Evolutionary conservation across 2,113 vertebrate genomes (phyloP).

Genomic region (Ailuropoda melanoleuca): DNA sequence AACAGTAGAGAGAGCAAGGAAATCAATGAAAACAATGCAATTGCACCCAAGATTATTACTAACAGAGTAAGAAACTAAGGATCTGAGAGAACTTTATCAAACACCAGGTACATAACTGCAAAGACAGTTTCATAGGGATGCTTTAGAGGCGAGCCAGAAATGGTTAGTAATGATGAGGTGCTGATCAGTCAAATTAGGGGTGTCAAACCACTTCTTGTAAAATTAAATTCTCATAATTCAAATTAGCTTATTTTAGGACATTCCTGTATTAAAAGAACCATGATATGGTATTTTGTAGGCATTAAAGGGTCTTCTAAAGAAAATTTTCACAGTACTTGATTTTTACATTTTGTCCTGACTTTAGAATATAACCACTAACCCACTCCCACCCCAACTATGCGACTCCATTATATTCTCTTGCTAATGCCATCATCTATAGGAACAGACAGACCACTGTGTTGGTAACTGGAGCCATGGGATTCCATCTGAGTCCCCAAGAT

Average conservation of each 20-base stretch:
- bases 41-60: not conserved
- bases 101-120: not conserved
- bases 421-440: not conserved
- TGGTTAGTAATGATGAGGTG: not conserved
- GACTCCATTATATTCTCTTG: not conserved
- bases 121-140: not conserved
- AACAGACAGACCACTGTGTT: not conserved
- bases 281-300: not conserved
- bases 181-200: not conserved
- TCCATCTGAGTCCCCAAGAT: not conserved
- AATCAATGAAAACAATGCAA: constrained; percentile 1
- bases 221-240: constrained; percentile 27
- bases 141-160: not conserved
- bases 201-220: constrained; percentile 4
- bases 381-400: not conserved
- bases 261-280: not conserved
- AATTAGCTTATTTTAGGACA: constrained; percentile 15
- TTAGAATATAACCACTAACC: not conserved
- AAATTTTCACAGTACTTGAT: not conserved
- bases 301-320: not conserved
- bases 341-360: not conserved
- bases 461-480: not conserved
- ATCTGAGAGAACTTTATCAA: not conserved
- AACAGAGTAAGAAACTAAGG: not conserved
- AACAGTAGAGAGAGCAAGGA: not conserved